Evolutionary conservation across 2,113 vertebrate species (phyloP).

Genomic region (Grantiella picta): DNA sequence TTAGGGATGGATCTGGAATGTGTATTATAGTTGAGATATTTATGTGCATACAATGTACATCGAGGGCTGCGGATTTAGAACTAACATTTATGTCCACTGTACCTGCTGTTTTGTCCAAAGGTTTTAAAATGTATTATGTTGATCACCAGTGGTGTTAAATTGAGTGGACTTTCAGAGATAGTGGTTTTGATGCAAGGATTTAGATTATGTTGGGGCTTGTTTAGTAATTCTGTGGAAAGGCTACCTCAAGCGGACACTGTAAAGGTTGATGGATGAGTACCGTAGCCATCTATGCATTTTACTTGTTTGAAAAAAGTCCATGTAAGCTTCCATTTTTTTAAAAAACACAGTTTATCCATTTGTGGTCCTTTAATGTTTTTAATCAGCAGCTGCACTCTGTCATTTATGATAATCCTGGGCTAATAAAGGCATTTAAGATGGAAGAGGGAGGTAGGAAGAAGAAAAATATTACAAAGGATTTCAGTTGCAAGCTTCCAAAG

Average conservation of each 20-base stretch:
- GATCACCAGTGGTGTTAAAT: slow-evolving; percentile 56
- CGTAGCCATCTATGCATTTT: slow-evolving; percentile 62
- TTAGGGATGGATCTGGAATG: slow-evolving; percentile 67
- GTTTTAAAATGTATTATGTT: slow-evolving; percentile 65
- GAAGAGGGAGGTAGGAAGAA: slow-evolving; percentile 62
- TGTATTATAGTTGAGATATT: slow-evolving; percentile 71
- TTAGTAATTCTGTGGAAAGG: slow-evolving; percentile 70
- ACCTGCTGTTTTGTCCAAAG: slow-evolving; percentile 64
- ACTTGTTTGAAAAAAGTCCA: slow-evolving; percentile 37
- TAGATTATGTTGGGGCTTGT: slow-evolving; percentile 61
- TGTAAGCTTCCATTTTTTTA: slow-evolving; percentile 41
- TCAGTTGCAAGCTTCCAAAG: slow-evolving; percentile 76
- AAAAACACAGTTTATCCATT: slow-evolving; percentile 34
- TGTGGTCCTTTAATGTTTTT: slow-evolving; percentile 40
- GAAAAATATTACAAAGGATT: slow-evolving; percentile 55
- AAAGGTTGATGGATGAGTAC: slow-evolving; percentile 58
- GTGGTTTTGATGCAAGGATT: slow-evolving; percentile 50
- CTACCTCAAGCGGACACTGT: slow-evolving; percentile 75
- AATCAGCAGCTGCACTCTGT: slow-evolving; percentile 60
- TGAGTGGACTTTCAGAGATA: slow-evolving; percentile 57
- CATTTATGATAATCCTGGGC: slow-evolving; percentile 52
- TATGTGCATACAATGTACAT: slow-evolving; percentile 63
- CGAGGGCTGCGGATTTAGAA: slow-evolving; percentile 67
- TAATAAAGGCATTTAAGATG: slow-evolving; percentile 63
- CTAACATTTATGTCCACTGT: slow-evolving; percentile 67